Evolutionary conservation across 2,888 invertebrate genomes (phyloP), one percentile per base, ranked within the genome.

Genomic region (Oeneis ivallda): DNA sequence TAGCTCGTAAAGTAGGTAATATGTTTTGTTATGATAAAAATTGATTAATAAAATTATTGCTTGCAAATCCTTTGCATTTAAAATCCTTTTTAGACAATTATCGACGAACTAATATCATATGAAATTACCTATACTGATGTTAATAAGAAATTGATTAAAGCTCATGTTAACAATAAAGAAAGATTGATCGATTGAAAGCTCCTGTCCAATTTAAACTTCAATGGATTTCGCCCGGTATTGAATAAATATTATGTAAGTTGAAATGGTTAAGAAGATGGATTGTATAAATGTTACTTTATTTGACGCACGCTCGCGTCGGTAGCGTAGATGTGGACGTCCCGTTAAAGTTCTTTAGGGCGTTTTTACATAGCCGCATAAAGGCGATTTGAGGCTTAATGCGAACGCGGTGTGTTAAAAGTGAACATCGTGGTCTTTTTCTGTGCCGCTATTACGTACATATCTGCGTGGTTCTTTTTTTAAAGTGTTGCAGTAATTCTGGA

Each of bases 351-450:
- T 54, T 65, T 39, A 65, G 54, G 65, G 34, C 59, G 65, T 54
- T 54, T 65, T 65, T 65, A 60, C 60, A 60, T 56, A 60, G 59
- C 58, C 53, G 60, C 60, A 65, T 60, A 65, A 65, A 65, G 47
- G 65, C 65, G 65, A 65, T 65, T 65, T 65, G 54, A 45, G 59
- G 54, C 60, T 54, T 65, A 60, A 65, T 60, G 65, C 53, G 59
- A 47, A 49, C 47, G 47, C 60, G 60, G 52, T 59, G 64, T 64
- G 58, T 64, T 64, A 64, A 64, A 58, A 64, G 64, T 59, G 64
- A 53, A 64, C 64, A 53, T 59, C 65, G 45, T 56, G 45, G 60
- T 52, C 37, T 54, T 64, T 58, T 61, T 61, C 59, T 52, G 41
- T 52, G 61, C 41, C 52, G 50, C 52, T 37, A 26, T 52, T 41